Base-by-base conservation (phyloP, 2,888 invertebrate species). In the Drosophila austrosaltans region DNA sequence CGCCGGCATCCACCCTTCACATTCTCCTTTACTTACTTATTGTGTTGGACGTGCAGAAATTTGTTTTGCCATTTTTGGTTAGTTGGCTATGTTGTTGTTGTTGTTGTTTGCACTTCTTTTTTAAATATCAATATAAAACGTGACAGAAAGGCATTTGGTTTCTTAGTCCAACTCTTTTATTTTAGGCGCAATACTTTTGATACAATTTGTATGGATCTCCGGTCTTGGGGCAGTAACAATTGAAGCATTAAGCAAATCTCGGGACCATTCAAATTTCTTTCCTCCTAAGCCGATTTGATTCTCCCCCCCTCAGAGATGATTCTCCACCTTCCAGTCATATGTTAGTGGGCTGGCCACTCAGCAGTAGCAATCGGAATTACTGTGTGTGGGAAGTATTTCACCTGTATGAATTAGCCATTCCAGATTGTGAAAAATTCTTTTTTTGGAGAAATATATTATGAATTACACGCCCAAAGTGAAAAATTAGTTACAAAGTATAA, bases 51-150 rank as follows among this genome's bases (percentile, higher is more conserved):
- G 80, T 76, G 82, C 85, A 70, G 67, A 85, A 82, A 82, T 82
- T 82, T 82, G 82, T 81, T 82, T 81, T 79, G 72, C 67, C 83
- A 82, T 82, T 79, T 82, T 81, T 85, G 85, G 82, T 85, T 77
- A 78, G 85, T 75, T 85, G 80, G 72, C 78, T 69, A 60, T 75
- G 69, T 58, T 54, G 66, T 70, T 66, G 57, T 68, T 63, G 57
- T 71, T 67, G 58, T 40, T 64, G 63, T 65, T 64, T 42, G 54
- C 58, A 40, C 12, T 65, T 60, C 65, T 66, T 75, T 78, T 83
- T 86, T 81, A 80, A 83, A 86, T 86, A 84, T 86, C 78, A 83
- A 83, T 83, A 80, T 80, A 81, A 80, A 86, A 83, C 83, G 83
- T 83, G 83, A 86, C 83, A 81, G 69, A 70, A 69, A 60, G 61